phyloP scores from a whole-genome alignment of 2,113 vertebrate species.

The Alligator sinensis region DNA sequence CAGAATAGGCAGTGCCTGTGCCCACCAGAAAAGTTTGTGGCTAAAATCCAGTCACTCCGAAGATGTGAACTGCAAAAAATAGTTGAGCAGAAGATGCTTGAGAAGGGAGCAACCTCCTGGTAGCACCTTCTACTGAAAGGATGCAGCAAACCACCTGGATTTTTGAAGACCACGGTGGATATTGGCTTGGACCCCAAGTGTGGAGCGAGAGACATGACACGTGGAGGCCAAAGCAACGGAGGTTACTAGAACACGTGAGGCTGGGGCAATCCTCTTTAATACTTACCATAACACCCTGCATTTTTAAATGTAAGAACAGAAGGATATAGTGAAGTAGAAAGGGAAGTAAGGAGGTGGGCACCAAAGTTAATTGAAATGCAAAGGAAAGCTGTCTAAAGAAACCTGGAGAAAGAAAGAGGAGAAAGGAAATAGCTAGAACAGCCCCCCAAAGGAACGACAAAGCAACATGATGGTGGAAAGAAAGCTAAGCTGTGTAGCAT shows the following conservation, averaged over 20 bases:
- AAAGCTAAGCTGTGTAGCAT: neutral
- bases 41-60: neutral
- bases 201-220: neutral
- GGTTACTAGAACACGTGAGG: neutral
- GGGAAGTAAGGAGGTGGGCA: fast-evolving
- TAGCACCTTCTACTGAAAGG: neutral
- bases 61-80: neutral
- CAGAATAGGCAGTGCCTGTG: neutral
- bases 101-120: neutral
- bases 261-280: neutral
- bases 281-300: neutral
- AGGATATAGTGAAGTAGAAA: neutral
- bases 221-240: neutral
- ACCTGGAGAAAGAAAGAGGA: neutral
- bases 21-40: neutral
- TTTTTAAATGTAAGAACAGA: neutral
- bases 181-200: neutral
- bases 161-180: neutral
- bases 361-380: neutral
- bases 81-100: neutral
- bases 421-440: fast-evolving
- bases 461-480: fast-evolving
- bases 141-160: neutral
- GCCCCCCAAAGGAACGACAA: neutral
- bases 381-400: neutral